Base-by-base conservation (phyloP, 1,140 invertebrate species). In the Oscheius sp. region DNA sequence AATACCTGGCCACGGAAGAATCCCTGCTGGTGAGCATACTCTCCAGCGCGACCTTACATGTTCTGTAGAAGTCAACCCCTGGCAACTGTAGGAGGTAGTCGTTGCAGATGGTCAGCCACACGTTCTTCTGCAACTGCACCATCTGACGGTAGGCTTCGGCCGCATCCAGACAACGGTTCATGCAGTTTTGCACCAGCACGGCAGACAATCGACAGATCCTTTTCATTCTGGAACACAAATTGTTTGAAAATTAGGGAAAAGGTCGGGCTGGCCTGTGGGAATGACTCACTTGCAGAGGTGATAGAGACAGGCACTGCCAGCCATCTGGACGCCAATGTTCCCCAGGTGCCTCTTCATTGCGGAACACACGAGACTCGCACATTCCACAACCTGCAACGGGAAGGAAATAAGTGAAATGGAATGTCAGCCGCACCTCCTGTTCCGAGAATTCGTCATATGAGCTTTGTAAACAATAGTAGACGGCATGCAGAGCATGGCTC, bases 241-340 rank as follows among this genome's bases (percentile, higher is more conserved):
- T 59, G 15, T 1, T 58, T n/a, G 20, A 36, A n/a, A 71, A 66
- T n/a, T n/a, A n/a, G n/a, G n/a, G n/a, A 18, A 70, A 52, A 32
- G 32, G 58, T 34, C 55, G 38, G 2, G 58, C 13, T 18, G 66
- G 52, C 0, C n/a, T 26, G 28, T 20, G 15, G 18, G 31, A 34
- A 65, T 62, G 28, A 36, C 59, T 13, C 23, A 73, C 70, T 74
- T 90, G 0, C 91, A 91, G 23, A 92, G 87, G 85, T 92, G 92
- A 81, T 92, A 92, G 23, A 92, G 85, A 83, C 91, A 92, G 29
- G 91, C 91, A 34, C 91, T 92, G 7, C 90, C 90, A 45, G 91
- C 91, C 88, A 92, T 90, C 85, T 92, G 91, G 45, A 92, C 89
- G 29, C 88, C 88, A 70, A 90, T 88, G 65, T 89, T 87, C 61